Evolutionary conservation across 2,113 vertebrate genomes (phyloP).

Genomic region (Nasalis larvatus): DNA sequence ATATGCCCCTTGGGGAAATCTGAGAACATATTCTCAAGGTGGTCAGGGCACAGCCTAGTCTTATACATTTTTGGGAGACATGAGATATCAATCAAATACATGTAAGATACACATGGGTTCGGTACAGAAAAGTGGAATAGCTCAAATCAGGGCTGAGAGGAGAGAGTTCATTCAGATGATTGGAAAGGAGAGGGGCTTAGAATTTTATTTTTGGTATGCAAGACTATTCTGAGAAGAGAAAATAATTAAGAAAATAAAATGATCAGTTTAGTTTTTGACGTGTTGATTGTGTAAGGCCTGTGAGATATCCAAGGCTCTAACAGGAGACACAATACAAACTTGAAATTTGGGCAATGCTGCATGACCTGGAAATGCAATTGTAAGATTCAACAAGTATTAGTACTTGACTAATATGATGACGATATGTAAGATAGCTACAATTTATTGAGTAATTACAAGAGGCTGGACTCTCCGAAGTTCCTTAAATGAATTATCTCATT

Average conservation of each 20-base stretch:
- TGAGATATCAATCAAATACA: too few relatives aligned
- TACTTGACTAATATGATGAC: not conserved
- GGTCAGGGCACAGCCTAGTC: too few relatives aligned
- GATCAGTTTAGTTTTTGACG: not conserved
- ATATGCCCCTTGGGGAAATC: too few relatives aligned
- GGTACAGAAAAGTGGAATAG: too few relatives aligned
- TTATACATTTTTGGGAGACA: too few relatives aligned
- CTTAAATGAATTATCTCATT: not conserved
- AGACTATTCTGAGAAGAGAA: not conserved
- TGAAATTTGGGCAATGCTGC: not conserved
- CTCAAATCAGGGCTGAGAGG: too few relatives aligned
- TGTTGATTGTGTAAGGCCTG: not conserved
- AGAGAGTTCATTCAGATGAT: too few relatives aligned
- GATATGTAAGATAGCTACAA: not conserved
- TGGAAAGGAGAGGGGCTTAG: too few relatives aligned
- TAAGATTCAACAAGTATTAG: not conserved
- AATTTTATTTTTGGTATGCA: too few relatives aligned
- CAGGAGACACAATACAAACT: not conserved
- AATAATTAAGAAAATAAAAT: not conserved
- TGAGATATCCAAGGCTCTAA: not conserved
- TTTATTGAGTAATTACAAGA: not conserved
- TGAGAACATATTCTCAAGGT: too few relatives aligned
- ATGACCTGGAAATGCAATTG: not conserved
- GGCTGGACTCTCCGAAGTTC: not conserved
- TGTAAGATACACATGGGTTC: too few relatives aligned